Evolutionary conservation across 1,140 invertebrate genomes (phyloP).

Genomic region (Temnothorax longispinosus): DNA sequence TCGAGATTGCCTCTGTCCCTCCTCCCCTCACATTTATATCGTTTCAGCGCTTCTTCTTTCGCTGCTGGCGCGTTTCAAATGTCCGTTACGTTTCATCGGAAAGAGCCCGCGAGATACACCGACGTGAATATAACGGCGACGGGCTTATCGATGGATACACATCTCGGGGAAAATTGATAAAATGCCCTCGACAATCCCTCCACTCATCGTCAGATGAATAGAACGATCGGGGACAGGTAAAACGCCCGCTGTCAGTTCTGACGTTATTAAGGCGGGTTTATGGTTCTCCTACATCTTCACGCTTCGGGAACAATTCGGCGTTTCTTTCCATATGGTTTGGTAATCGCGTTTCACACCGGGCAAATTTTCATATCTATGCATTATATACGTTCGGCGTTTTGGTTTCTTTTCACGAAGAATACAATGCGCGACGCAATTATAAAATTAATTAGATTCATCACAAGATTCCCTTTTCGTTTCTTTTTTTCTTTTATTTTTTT

Average conservation of each 20-base stretch:
- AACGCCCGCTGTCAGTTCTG: background rate
- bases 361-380: background rate
- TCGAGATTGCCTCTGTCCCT: background rate
- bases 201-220: background rate
- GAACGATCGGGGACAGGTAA: background rate
- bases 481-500: background rate
- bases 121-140: background rate
- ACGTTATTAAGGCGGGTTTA: slow-evolving; percentile 23
- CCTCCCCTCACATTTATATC: background rate
- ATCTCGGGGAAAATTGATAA: slow-evolving; percentile 44
- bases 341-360: background rate
- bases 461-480: background rate
- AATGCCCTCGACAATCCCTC: background rate
- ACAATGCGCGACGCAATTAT: background rate
- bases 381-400: background rate
- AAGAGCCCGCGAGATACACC: slow-evolving; percentile 1
- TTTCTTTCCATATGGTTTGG: slow-evolving; percentile 17
- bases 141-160: slow-evolving; percentile 23
- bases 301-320: background rate
- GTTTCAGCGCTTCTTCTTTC: background rate
- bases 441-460: background rate
- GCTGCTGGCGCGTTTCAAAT: background rate
- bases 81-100: background rate
- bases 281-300: slow-evolving; percentile 12
- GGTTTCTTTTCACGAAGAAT: background rate